Evolutionary conservation across 2,797 vertebrate genomes (phyloP).

Genomic region (Okamejei kenojei): DNA sequence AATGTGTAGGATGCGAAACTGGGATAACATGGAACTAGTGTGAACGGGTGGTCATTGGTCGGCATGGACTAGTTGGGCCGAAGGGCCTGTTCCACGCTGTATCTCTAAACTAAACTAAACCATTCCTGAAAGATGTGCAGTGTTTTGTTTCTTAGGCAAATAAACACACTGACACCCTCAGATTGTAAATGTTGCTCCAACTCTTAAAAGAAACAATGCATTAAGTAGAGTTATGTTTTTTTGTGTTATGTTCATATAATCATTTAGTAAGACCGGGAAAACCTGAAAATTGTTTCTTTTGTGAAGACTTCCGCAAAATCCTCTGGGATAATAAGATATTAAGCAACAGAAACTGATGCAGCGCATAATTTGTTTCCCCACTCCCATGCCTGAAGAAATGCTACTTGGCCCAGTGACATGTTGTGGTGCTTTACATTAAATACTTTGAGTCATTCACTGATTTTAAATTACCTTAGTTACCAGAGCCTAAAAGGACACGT

Average conservation of each 20-base stretch:
- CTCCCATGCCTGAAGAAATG: slow-evolving; percentile 3
- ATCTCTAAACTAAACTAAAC: not conserved
- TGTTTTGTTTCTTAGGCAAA: not conserved
- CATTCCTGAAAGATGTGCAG: not conserved
- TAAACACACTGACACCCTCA: not conserved
- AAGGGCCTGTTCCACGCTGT: too few relatives aligned
- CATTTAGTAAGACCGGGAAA: not conserved
- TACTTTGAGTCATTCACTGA: not conserved
- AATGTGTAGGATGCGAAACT: too few relatives aligned
- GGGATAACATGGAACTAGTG: too few relatives aligned
- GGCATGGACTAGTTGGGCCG: too few relatives aligned
- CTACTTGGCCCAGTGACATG: not conserved
- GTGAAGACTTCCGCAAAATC: not conserved
- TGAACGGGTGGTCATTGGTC: too few relatives aligned
- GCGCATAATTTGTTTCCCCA: not conserved
- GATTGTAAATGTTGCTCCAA: not conserved
- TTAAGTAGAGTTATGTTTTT: not conserved
- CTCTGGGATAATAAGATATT: not conserved
- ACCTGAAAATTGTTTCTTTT: not conserved
- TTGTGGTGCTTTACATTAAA: not conserved
- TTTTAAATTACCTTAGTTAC: not conserved
- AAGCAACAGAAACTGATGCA: not conserved
- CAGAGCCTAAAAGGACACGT: not conserved
- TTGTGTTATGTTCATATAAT: not conserved
- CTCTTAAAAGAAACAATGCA: not conserved